These are phyloP conservation scores for Ageneiosus marmoratus DNA, from an alignment of 2,113 vertebrate species.

Conservation along the genomic window DNA sequence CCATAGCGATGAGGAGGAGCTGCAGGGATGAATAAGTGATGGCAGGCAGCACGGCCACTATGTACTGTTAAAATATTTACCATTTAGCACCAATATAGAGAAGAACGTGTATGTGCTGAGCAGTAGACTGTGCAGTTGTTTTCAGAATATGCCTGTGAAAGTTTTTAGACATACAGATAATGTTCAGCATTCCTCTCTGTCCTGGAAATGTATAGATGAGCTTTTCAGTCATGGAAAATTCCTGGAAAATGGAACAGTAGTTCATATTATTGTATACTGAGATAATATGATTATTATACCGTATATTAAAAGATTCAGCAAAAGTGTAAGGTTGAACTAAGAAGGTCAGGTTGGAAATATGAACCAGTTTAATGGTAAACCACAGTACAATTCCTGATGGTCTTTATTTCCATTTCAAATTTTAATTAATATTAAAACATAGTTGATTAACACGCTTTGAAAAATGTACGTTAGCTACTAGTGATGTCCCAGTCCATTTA, in stretches of 20 bases:
- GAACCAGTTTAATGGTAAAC: too few relatives aligned
- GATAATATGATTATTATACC: too few relatives aligned
- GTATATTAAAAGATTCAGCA: background rate
- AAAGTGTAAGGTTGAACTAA: background rate
- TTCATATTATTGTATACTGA: background rate
- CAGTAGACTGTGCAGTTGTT: constrained; percentile 13
- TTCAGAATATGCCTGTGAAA: background rate
- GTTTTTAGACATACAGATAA: background rate
- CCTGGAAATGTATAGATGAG: background rate
- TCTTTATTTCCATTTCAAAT: too few relatives aligned
- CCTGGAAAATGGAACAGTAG: background rate
- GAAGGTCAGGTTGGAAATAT: too few relatives aligned
- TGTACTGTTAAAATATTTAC: constrained; percentile 46
- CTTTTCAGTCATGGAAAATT: background rate
- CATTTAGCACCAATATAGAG: constrained; percentile 7
- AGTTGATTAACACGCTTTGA: too few relatives aligned
- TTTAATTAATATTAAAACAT: too few relatives aligned
- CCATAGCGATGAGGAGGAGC: constrained; percentile 49
- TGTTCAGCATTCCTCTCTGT: background rate
- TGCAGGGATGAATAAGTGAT: constrained; percentile 44
- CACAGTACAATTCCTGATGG: too few relatives aligned
- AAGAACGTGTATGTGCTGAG: background rate
- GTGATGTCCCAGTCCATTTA: too few relatives aligned
- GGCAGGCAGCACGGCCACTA: constrained; percentile 38
- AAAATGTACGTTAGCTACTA: too few relatives aligned